These are phyloP conservation scores for Scopus umbretta DNA, from an alignment of 2,113 vertebrate genomes.

Conservation along the genomic window DNA sequence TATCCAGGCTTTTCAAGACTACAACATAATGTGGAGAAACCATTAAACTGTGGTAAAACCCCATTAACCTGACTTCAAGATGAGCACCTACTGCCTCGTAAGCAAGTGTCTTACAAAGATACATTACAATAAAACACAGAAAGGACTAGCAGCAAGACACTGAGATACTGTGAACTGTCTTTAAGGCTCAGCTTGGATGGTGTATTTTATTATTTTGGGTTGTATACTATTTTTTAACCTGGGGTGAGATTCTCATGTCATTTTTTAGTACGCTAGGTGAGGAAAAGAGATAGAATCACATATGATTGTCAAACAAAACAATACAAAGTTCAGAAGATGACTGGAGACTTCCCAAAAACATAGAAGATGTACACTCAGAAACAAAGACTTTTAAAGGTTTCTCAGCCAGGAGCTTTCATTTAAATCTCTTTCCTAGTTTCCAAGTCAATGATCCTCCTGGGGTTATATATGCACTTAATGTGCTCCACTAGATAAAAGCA, in stretches of 20 bases:
- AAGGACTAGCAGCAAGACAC: not conserved
- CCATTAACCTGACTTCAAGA: not conserved
- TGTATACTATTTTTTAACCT: not conserved
- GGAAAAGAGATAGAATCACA: not conserved
- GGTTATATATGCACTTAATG: not conserved
- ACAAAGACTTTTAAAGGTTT: not conserved
- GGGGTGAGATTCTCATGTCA: not conserved
- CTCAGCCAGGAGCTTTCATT: not conserved
- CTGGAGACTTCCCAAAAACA: not conserved
- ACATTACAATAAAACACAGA: not conserved
- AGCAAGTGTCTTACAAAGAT: not conserved
- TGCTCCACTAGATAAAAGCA: not conserved
- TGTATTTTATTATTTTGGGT: not conserved
- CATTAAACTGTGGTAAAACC: not conserved
- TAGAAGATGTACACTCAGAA: not conserved
- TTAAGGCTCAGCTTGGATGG: not conserved
- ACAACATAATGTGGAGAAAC: not conserved
- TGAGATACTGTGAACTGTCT: not conserved
- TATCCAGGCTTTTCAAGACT: not conserved
- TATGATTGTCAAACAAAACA: not conserved
- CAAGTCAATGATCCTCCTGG: not conserved
- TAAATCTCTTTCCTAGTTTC: not conserved
- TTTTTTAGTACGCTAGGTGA: not conserved
- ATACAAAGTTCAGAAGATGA: not conserved
- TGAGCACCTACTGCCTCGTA: not conserved